Base-by-base conservation (phyloP, 2,888 invertebrate species). In the Melanargia galathea region DNA sequence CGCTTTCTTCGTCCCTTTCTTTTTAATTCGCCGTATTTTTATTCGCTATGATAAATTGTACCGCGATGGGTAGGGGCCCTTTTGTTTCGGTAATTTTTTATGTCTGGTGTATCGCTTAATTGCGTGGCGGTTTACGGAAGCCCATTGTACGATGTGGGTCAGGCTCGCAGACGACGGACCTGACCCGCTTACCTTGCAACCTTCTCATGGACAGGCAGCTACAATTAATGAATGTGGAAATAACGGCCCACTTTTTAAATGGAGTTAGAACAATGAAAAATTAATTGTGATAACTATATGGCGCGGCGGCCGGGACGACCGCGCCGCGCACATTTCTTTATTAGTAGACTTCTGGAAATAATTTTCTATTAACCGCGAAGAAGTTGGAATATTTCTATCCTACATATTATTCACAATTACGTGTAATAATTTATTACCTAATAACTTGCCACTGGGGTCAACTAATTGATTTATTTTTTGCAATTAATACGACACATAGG, bases 11-110 rank as follows among this genome's bases (percentile, higher is more conserved):
- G 78, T 89, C 81, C 83, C 88, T 87, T 90, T 89, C 86, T 87
- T 90, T 90, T 90, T 89, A 89, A 88, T 90, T 88, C 84, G 77
- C 81, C 82, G 86, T 89, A 89, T 90, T 90, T 90, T 90, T 90
- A 90, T 90, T 91, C 87, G 87, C 85, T 88, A 90, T 91, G 90
- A 91, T 91, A 90, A 90, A 91, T 91, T 89, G 90, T 89, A 84
- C 86, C 79, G 86, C 82, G 81, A 80, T 73, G 81, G 79, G 76
- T 75, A 70, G 74, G 75, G 77, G 76, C 79, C 80, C 87, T 86
- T 89, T 91, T 90, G 89, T 90, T 91, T 90, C 87, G 84, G 88
- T 87, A 88, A 86, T 89, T 89, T 90, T 90, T 90, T 90, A 89
- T 87, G 87, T 90, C 90, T 88, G 85, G 83, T 86, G 88, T 86